phyloP scores from a whole-genome alignment of 1,140 invertebrate species.

The Lordiphosa mommai region DNA sequence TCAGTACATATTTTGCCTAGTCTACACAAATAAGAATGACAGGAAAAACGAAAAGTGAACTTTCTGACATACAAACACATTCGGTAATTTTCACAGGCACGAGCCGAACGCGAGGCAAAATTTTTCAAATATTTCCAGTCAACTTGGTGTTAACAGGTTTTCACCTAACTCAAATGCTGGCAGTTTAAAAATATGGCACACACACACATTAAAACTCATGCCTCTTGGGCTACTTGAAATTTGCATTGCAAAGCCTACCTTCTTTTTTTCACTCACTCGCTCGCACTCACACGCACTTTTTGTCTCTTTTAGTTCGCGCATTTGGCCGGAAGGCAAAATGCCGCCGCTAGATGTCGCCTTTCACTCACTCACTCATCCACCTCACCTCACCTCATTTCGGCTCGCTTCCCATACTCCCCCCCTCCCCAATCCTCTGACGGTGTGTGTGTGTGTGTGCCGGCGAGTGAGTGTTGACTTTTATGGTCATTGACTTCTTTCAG shows the following conservation, averaged over 20 bases:
- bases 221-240: constrained; percentile 31
- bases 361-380: not conserved
- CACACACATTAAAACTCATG: constrained; percentile 5
- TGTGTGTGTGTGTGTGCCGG: constrained; percentile 13
- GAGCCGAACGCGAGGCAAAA: no score
- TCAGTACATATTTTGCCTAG: no score
- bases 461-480: constrained; percentile 50
- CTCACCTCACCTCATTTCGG: not conserved
- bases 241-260: constrained; percentile 34
- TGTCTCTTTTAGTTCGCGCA: constrained; percentile 22
- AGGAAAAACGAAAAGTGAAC: no score
- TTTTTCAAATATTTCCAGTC: no score
- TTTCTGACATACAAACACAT: no score
- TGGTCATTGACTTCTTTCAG: constrained; percentile 46
- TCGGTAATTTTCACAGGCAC: no score
- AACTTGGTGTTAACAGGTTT: no score
- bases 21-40: no score
- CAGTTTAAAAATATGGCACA: constrained; percentile 13
- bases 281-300: not conserved
- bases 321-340: constrained; percentile 40
- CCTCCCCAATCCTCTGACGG: not conserved
- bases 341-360: constrained; percentile 23
- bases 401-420: not conserved
- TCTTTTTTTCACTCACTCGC: not conserved
- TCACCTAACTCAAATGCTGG: constrained; percentile 1